Conservation (phyloP, 2,888 invertebrate species). For the Rotaria macrura region DNA sequence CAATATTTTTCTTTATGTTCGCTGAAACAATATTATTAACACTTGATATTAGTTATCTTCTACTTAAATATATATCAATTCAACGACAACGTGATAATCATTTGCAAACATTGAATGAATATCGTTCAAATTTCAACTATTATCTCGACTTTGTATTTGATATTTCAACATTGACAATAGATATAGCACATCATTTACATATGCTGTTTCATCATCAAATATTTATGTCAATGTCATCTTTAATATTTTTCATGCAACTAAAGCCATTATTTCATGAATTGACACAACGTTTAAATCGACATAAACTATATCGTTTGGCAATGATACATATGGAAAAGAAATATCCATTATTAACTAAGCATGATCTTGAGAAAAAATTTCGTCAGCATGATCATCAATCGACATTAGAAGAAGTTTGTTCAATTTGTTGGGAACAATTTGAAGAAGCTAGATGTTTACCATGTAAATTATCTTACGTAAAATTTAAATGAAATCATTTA, state of each 20-base stretch:
- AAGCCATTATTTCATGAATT: slow-evolving; percentile 72
- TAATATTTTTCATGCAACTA: slow-evolving; percentile 78
- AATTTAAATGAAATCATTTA: not conserved
- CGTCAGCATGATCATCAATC: not conserved
- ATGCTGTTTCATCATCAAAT: slow-evolving; percentile 58
- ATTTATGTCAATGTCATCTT: slow-evolving; percentile 75
- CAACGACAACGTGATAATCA: slow-evolving; percentile 60
- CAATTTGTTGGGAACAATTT: slow-evolving; percentile 85
- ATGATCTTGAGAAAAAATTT: slow-evolving; percentile 48
- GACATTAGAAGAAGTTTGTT: slow-evolving; percentile 67
- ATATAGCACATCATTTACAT: slow-evolving; percentile 72
- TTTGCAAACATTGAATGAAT: slow-evolving; percentile 37
- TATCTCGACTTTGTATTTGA: slow-evolving; percentile 71
- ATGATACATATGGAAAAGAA: slow-evolving; percentile 69
- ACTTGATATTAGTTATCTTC: slow-evolving; percentile 55
- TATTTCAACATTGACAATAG: slow-evolving; percentile 61
- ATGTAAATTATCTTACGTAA: slow-evolving; percentile 52
- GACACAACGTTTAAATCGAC: slow-evolving; percentile 66
- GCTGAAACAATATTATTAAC: slow-evolving; percentile 19
- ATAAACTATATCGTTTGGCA: slow-evolving; percentile 70
- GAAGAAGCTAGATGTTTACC: slow-evolving; percentile 71
- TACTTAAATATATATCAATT: slow-evolving; percentile 62
- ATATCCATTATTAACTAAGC: slow-evolving; percentile 54
- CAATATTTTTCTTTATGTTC: slow-evolving; percentile 16
- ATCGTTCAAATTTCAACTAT: slow-evolving; percentile 54